Evolutionary conservation across 2,888 invertebrate species (phyloP).

Genomic region (Busseola fusca): DNA sequence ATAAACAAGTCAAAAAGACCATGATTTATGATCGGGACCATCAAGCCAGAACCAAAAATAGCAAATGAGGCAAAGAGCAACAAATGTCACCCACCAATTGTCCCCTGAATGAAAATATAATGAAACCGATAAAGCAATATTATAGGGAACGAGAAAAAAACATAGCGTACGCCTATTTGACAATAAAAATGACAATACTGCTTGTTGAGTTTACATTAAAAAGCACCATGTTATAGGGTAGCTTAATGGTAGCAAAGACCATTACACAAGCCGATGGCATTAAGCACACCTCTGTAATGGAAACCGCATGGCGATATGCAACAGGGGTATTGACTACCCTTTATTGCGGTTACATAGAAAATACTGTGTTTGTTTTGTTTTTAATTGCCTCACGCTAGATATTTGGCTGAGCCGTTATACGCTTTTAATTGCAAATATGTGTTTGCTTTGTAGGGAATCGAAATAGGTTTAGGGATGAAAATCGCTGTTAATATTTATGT

Average conservation of each 20-base stretch:
- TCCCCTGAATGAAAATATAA: constrained; percentile 76
- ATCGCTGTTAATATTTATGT: constrained; percentile 13
- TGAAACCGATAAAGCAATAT: constrained; percentile 80
- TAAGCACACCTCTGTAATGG: constrained; percentile 84
- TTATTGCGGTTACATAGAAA: constrained; percentile 64
- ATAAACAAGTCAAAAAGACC: constrained; percentile 42
- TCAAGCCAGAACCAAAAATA: constrained; percentile 46
- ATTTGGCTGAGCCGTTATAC: constrained; percentile 30
- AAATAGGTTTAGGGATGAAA: constrained; percentile 15
- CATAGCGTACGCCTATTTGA: constrained; percentile 77
- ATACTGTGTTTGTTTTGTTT: constrained; percentile 58
- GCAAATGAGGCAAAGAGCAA: constrained; percentile 59
- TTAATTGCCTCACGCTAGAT: constrained; percentile 57
- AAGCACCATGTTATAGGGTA: constrained; percentile 76
- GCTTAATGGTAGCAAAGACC: constrained; percentile 82
- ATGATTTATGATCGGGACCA: constrained; percentile 57
- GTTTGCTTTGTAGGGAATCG: constrained; percentile 24
- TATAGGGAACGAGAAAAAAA: constrained; percentile 76
- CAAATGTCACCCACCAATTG: constrained; percentile 68
- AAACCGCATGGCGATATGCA: constrained; percentile 81
- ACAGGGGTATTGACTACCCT: constrained; percentile 72
- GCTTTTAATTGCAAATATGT: constrained; percentile 43
- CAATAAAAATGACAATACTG: constrained; percentile 81
- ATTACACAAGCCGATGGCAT: constrained; percentile 80
- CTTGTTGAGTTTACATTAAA: constrained; percentile 83